Conservation (phyloP, 2,888 invertebrate species). For the Brachylomia viminalis region DNA sequence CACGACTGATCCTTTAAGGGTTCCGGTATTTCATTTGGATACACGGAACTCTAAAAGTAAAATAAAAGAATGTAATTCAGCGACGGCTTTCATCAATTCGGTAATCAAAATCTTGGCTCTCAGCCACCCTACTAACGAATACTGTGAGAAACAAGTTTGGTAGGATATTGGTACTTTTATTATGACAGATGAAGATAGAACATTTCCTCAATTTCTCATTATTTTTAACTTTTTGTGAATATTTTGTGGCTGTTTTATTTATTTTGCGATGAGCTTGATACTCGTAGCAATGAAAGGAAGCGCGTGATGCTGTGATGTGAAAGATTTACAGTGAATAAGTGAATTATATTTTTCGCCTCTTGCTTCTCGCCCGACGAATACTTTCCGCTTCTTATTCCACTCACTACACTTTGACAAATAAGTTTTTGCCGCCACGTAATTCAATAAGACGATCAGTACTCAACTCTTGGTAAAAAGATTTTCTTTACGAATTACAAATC, state of each 20-base stretch:
- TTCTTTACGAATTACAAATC: background rate
- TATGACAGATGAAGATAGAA: conserved; percentile 28
- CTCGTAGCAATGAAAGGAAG: conserved; percentile 23
- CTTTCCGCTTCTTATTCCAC: background rate
- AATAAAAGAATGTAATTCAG: background rate
- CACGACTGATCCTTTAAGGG: too few relatives aligned
- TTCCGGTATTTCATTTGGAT: too few relatives aligned
- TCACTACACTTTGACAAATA: background rate
- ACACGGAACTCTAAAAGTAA: background rate
- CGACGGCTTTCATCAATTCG: background rate
- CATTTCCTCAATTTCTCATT: conserved; percentile 15
- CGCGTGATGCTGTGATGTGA: background rate
- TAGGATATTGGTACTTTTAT: conserved; percentile 32
- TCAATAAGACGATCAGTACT: background rate
- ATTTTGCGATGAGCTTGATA: conserved; percentile 14
- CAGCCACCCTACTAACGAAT: conserved; percentile 13
- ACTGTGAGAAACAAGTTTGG: background rate
- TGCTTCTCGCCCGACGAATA: background rate
- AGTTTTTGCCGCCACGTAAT: background rate
- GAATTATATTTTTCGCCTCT: background rate
- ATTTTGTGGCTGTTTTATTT: conserved; percentile 46
- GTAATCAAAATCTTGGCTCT: conserved; percentile 21
- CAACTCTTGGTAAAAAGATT: background rate
- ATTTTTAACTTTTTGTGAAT: conserved; percentile 20
- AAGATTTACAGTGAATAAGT: too few relatives aligned